Base-by-base conservation (phyloP, 2,888 invertebrate genomes). In the Meteorus colon region DNA sequence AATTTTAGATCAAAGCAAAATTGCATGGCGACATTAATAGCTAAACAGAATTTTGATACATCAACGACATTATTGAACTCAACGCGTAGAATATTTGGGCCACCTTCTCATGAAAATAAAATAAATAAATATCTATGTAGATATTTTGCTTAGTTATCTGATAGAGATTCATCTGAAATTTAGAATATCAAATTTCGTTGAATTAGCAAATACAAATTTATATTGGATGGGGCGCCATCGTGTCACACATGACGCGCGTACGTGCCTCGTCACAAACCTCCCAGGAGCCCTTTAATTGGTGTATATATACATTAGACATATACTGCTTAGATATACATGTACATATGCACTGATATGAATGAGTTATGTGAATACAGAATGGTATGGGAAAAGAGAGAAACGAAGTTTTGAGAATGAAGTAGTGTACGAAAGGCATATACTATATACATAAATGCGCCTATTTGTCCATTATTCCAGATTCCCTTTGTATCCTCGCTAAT, bases 401-500 rank as follows among this genome's bases (percentile, higher is more conserved):
- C 34, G 51, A 24, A 19, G 67, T 83, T 81, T 82, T 59, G 31
- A 71, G 59, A 75, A 55, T 55, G 59, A 59, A 55, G 51, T 55
- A 75, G 65, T 55, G n/a, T 19, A 59, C 65, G 73, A 77, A 79
- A 81, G 84, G 85, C 85, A 84, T 85, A 48, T 8, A 19, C n/a
- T 29, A 29, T 62, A 62, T 87, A 84, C 86, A 86, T 88, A 89
- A 89, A 89, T 87, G 88, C 88, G 87, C 84, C 88, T 89, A 87
- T 89, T 89, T 89, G 89, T 89, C 86, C 89, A 89, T 89, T 89
- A 89, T 89, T 89, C 84, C 87, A 88, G 88, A 89, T 89, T 89
- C 89, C 81, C 88, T 89, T 89, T 89, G 89, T 89, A 78, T 88
- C 86, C 85, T 55, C 85, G 80, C 86, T 89, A 89, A 89, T 89